phyloP scores from a whole-genome alignment of 2,797 vertebrate species.

The Pelochelys cantorii region DNA sequence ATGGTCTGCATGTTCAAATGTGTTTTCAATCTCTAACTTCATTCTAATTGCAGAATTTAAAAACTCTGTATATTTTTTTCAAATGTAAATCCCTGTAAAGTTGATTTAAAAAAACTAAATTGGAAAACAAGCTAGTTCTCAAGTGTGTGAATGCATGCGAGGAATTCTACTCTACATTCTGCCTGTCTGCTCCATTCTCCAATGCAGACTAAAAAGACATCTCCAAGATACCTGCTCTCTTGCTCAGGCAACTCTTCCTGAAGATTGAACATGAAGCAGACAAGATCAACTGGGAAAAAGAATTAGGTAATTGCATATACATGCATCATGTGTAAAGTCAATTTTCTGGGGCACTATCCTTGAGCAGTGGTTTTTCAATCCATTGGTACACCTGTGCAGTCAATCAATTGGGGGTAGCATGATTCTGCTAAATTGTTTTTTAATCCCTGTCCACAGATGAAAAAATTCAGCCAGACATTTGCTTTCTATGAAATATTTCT shows the following conservation, averaged over 20 bases:
- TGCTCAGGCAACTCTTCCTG: background rate
- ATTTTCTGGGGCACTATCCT: background rate
- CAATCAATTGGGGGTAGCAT: background rate
- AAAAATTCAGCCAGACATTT: background rate
- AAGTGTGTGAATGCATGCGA: background rate
- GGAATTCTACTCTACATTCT: background rate
- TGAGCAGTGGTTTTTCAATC: background rate
- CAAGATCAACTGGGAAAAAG: background rate
- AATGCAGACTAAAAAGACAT: background rate
- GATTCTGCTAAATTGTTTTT: background rate
- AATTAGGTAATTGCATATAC: accelerated
- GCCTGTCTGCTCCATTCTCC: background rate
- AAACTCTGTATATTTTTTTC: background rate
- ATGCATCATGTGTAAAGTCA: background rate
- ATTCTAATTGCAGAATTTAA: background rate
- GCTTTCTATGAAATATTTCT: background rate
- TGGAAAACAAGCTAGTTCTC: background rate
- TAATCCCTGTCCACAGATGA: background rate
- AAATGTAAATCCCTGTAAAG: background rate
- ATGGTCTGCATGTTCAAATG: background rate
- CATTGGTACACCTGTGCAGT: background rate
- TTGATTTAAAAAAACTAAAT: too few relatives aligned
- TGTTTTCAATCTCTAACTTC: background rate
- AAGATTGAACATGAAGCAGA: background rate
- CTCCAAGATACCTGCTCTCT: accelerated